Evolutionary conservation across 2,888 invertebrate species (phyloP).

Genomic region (Leptinotarsa rubiginosa): DNA sequence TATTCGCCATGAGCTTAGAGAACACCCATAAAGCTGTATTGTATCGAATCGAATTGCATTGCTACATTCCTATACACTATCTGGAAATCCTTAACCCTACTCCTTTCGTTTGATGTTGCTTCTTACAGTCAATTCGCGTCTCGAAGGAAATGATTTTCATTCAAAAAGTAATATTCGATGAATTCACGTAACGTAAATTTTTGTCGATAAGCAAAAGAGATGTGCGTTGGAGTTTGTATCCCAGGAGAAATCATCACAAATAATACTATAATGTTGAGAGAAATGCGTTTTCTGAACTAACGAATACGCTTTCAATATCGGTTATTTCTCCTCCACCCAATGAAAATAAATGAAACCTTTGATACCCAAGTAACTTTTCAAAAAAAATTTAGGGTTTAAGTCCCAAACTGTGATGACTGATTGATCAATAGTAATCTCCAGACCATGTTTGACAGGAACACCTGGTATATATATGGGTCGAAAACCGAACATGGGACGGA

Average conservation of each 20-base stretch:
- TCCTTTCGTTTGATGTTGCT: neutral
- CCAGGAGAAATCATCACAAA: slow-evolving; percentile 6
- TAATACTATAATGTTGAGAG: neutral
- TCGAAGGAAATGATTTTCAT: slow-evolving; percentile 7
- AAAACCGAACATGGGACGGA: too few relatives aligned
- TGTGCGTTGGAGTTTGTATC: neutral
- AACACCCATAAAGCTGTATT: slow-evolving; percentile 14
- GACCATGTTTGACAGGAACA: too few relatives aligned
- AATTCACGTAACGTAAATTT: slow-evolving; percentile 9
- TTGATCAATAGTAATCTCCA: too few relatives aligned
- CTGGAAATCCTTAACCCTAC: neutral
- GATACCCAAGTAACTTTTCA: too few relatives aligned
- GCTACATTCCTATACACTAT: slow-evolving; percentile 4
- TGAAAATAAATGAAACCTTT: neutral
- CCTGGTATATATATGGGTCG: too few relatives aligned
- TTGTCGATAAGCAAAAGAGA: neutral
- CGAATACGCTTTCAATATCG: neutral
- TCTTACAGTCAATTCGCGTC: slow-evolving; percentile 7
- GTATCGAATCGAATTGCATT: slow-evolving; percentile 12
- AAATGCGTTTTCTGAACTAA: neutral
- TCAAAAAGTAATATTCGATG: slow-evolving; percentile 3
- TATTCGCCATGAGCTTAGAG: slow-evolving; percentile 2
- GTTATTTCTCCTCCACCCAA: neutral
- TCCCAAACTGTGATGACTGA: too few relatives aligned
- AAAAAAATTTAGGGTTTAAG: too few relatives aligned